Evolutionary conservation across 2,888 invertebrate genomes (phyloP).

Genomic region (Pseudoips prasinana): DNA sequence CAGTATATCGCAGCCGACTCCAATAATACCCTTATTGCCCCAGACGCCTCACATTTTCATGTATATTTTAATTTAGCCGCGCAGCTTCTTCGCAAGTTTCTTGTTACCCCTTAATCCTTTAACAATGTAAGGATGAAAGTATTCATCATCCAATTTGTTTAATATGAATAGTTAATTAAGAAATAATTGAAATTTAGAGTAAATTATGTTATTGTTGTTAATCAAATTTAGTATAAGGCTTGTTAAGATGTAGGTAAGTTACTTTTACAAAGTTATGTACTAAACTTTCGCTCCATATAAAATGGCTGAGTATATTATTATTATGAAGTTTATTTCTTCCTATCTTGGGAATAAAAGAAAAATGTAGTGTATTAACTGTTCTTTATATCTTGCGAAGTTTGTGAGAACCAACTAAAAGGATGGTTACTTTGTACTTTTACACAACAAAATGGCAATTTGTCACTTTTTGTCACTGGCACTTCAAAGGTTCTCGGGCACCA

Average conservation of each 20-base stretch:
- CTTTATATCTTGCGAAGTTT: neutral
- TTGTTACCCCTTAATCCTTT: constrained; percentile 57
- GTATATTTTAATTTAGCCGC: constrained; percentile 60
- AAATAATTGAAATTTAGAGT: constrained; percentile 50
- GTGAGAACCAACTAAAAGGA: constrained; percentile 1
- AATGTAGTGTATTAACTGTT: neutral
- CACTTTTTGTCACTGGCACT: neutral
- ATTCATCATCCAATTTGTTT: constrained; percentile 52
- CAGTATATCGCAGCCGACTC: constrained; percentile 40
- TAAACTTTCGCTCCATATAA: neutral
- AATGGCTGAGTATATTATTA: neutral
- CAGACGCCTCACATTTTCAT: constrained; percentile 57
- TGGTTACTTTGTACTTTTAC: neutral
- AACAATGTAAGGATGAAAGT: constrained; percentile 62
- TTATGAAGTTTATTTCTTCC: neutral
- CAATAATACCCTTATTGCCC: constrained; percentile 52
- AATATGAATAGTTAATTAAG: constrained; percentile 62
- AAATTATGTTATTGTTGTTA: constrained; percentile 37
- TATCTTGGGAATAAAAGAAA: neutral
- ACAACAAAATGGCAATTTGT: neutral
- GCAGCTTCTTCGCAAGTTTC: constrained; percentile 46
- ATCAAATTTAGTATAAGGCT: no score
- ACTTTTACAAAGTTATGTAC: neutral
- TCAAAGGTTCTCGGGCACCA: neutral
- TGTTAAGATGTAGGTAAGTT: constrained; percentile 11